Base-by-base conservation (phyloP, 2,797 vertebrate species). In the Galagoides demidoff region DNA sequence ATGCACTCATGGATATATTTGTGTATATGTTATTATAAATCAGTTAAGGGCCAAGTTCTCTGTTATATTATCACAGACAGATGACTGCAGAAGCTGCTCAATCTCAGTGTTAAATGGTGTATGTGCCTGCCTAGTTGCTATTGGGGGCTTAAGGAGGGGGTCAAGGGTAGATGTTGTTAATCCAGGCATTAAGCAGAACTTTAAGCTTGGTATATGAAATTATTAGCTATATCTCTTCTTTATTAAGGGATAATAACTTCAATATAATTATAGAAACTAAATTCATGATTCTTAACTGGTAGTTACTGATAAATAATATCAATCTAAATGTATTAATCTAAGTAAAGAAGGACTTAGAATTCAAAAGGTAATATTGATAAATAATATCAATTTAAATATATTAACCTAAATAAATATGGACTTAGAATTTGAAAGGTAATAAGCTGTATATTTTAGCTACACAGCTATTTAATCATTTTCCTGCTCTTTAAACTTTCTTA, bases 11-110 rank as follows among this genome's bases (percentile, higher is more conserved):
- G 16, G 92, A 63, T 27, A 64, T 85, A 61, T 71, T 31, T 90
- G 17, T 85, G 22, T 71, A 52, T 49, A 89, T 55, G 37, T 74
- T 94, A 66, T 94, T 71, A 66, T 83, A 83, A 82, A 85, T 77
- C 77, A 82, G 23, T n/a, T 87, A 31, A 71, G 23, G 64, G 3
- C 27, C 19, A 63, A 12, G 4, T 85, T 66, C 43, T 89, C 76
- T 5, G 1, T 34, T 64, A 52, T 61, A 43, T 85, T 95, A 81
- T 5, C 23, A 63, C 16, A 93, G 74, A 68, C 16, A 87, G 73
- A 71, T 43, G 22, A 59, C 34, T 63, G 13, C 39, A 25, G 7
- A 74, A 34, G 14, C 13, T 78, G 29, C 23, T 76, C 39, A 19
- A 14, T 45, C 73, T 0, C 39, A 34, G 7, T 43, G 1, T 68